phyloP scores from a whole-genome alignment of 1,140 invertebrate species.

The Bombus huntii region DNA sequence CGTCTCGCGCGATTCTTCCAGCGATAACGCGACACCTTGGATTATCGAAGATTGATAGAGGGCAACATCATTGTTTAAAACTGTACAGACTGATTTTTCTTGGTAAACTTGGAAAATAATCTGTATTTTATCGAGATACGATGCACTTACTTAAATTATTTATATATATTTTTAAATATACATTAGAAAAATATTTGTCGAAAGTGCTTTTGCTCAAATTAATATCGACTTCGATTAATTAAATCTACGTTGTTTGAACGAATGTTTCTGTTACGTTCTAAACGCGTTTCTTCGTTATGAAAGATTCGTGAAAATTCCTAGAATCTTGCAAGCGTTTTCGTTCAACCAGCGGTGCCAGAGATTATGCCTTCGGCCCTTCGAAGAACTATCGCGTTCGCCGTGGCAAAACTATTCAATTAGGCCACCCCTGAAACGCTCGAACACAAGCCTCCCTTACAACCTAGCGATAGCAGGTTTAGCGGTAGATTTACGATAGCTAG shows the following conservation, averaged over 20 bases:
- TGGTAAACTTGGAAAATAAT: too few species aligned
- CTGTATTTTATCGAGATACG: too few species aligned
- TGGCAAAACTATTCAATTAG: constrained; percentile 62
- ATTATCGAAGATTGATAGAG: constrained; percentile 37
- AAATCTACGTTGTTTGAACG: too few species aligned
- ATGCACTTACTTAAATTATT: neutral
- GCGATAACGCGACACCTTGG: constrained; percentile 38
- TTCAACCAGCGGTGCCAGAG: too few species aligned
- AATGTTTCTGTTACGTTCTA: too few species aligned
- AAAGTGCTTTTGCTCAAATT: too few species aligned
- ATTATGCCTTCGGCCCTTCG: neutral
- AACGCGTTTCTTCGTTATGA: too few species aligned
- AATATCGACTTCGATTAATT: too few species aligned
- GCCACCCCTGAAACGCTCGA: constrained; percentile 34
- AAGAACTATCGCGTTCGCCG: constrained; percentile 37
- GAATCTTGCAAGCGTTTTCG: too few species aligned
- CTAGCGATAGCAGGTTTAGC: constrained; percentile 27
- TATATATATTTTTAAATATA: too few species aligned
- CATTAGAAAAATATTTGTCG: too few species aligned
- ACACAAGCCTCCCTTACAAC: constrained; percentile 6
- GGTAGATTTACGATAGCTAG: neutral
- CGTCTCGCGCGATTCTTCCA: constrained; percentile 44
- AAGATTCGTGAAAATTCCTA: too few species aligned
- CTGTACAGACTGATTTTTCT: neutral
- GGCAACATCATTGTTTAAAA: constrained; percentile 20